Conservation (phyloP, 1,140 invertebrate species). For the Camponotus vicinus region DNA sequence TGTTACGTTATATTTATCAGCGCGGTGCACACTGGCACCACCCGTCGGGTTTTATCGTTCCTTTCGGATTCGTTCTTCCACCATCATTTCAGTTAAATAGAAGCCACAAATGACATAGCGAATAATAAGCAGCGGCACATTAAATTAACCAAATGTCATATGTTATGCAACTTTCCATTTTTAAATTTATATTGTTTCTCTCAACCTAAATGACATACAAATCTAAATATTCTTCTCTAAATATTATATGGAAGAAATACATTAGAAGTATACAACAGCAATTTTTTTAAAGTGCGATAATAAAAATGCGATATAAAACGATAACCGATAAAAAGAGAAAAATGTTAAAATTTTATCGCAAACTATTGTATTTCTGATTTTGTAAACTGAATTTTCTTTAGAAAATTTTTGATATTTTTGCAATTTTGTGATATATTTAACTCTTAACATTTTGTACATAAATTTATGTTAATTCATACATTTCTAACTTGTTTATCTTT, state of each 20-base stretch:
- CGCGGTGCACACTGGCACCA: constrained; percentile 77
- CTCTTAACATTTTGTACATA: neutral
- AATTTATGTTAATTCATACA: constrained; percentile 18
- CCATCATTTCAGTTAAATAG: constrained; percentile 66
- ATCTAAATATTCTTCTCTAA: no score
- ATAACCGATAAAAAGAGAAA: neutral
- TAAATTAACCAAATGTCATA: constrained; percentile 56
- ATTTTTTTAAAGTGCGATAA: neutral
- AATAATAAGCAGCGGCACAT: constrained; percentile 61
- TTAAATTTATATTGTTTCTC: neutral
- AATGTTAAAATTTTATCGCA: neutral
- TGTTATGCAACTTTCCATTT: constrained; percentile 6
- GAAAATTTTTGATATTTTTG: neutral
- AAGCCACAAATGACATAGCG: constrained; percentile 71
- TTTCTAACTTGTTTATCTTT: neutral
- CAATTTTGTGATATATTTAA: neutral
- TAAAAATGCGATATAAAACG: neutral
- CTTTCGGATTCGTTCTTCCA: constrained; percentile 71
- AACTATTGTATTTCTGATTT: neutral
- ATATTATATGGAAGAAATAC: neutral
- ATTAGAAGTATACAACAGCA: neutral
- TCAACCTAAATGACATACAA: neutral
- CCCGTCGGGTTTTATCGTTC: constrained; percentile 72
- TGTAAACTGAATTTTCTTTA: neutral
- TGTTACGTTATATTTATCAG: constrained; percentile 86